Evolutionary conservation across 2,797 vertebrate genomes (phyloP).

Genomic region (Australoheros facetus): DNA sequence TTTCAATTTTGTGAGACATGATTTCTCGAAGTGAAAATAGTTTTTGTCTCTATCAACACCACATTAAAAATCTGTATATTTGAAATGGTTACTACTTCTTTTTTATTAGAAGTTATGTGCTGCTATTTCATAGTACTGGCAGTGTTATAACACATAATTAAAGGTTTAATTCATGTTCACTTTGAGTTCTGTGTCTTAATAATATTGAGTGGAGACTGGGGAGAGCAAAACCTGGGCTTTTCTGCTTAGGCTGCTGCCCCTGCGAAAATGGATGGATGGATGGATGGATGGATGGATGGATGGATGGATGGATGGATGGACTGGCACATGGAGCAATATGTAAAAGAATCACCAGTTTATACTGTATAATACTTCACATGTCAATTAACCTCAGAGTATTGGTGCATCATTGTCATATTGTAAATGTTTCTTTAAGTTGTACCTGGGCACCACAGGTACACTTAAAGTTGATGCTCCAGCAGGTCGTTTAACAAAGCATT

Average conservation of each 20-base stretch:
- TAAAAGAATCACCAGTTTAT: too few relatives aligned
- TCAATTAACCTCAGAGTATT: neutral
- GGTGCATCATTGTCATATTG: neutral
- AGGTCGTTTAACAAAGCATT: too few relatives aligned
- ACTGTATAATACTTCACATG: neutral
- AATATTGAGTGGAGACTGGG: neutral
- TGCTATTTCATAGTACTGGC: conserved; percentile 58
- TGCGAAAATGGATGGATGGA: too few relatives aligned
- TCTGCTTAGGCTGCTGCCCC: too few relatives aligned
- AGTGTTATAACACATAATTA: conserved; percentile 63
- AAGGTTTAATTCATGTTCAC: conserved; percentile 44
- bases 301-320: too few relatives aligned
- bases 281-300: too few relatives aligned
- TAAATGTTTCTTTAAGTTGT: too few relatives aligned
- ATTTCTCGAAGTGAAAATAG: conserved; percentile 9
- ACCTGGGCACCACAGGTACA: too few relatives aligned
- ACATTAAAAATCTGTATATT: conserved; percentile 31
- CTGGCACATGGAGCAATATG: neutral
- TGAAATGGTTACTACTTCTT: conserved; percentile 14
- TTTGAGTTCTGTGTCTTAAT: conserved; percentile 20
- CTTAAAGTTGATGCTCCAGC: too few relatives aligned
- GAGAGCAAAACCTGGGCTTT: too few relatives aligned
- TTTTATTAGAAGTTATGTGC: conserved; percentile 49
- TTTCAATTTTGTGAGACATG: conserved; percentile 15
- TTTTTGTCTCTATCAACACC: neutral